Evolutionary conservation across 2,888 invertebrate species (phyloP).

Genomic region (Euplagia quadripunctaria): DNA sequence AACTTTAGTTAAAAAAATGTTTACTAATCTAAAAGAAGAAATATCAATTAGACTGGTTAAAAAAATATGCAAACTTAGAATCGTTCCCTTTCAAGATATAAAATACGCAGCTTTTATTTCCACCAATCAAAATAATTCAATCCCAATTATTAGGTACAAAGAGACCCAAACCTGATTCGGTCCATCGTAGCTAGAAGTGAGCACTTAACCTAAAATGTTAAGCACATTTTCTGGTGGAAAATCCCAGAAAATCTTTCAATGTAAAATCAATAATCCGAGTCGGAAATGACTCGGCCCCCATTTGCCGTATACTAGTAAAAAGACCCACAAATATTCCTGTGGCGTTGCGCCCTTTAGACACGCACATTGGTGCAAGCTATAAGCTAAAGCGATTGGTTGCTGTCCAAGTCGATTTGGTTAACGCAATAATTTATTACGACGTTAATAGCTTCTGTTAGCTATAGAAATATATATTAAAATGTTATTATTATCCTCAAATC

Average conservation of each 20-base stretch:
- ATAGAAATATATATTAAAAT: no score
- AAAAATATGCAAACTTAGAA: no score
- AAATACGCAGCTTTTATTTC: background rate
- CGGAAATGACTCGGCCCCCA: constrained; percentile 48
- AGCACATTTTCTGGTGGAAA: constrained; percentile 42
- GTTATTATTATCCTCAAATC: no score
- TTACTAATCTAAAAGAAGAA: no score
- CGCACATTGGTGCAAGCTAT: constrained; percentile 29
- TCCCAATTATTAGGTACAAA: constrained; percentile 18
- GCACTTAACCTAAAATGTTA: constrained; percentile 50
- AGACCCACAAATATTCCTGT: constrained; percentile 41
- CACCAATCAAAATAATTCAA: constrained; percentile 9
- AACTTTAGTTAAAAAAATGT: no score
- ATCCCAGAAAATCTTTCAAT: constrained; percentile 39
- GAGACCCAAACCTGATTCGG: constrained; percentile 10
- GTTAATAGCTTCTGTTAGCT: no score
- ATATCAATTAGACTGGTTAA: no score
- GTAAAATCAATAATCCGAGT: constrained; percentile 50
- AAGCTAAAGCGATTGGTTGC: constrained; percentile 4
- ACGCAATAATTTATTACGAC: background rate
- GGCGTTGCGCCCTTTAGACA: constrained; percentile 32
- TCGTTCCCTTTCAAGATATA: background rate
- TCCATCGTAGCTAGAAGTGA: constrained; percentile 35
- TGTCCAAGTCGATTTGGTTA: background rate
- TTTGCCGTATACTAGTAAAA: constrained; percentile 40